Evolutionary conservation across 2,888 invertebrate genomes (phyloP).

Genomic region (Ichneumon xanthorius): DNA sequence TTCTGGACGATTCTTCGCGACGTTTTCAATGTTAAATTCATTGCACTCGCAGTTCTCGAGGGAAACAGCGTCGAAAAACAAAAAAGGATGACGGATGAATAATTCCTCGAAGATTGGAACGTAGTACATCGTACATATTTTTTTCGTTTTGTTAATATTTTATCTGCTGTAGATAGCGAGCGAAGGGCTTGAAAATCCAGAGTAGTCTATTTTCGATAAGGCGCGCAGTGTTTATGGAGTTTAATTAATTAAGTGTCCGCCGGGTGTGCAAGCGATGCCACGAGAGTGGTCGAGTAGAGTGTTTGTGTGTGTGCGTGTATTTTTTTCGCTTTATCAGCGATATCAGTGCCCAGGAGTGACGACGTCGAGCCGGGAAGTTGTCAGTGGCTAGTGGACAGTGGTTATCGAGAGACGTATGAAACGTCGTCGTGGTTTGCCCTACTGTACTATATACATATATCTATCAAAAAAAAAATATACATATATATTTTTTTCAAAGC

Average conservation of each 20-base stretch:
- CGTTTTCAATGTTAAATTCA: background rate
- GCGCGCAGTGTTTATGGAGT: conserved; percentile 54
- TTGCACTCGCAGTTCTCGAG: background rate
- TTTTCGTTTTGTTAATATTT: conserved; percentile 15
- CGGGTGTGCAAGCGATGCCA: conserved; percentile 23
- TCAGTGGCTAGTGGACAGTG: conserved; percentile 60
- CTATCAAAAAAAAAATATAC: background rate
- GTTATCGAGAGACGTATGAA: conserved; percentile 49
- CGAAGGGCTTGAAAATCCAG: conserved; percentile 31
- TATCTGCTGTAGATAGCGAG: conserved; percentile 39
- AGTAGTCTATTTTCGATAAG: conserved; percentile 50
- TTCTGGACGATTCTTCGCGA: background rate
- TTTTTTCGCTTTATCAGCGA: conserved; percentile 72
- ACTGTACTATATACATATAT: background rate
- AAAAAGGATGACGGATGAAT: background rate
- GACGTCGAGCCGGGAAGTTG: conserved; percentile 64
- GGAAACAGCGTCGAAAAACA: background rate
- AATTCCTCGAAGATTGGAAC: conserved; percentile 19
- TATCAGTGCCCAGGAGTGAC: conserved; percentile 71
- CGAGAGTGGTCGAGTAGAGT: conserved; percentile 39
- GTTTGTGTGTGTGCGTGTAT: conserved; percentile 6
- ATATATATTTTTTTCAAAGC: background rate
- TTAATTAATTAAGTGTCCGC: conserved; percentile 62
- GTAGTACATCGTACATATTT: background rate
- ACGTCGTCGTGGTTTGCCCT: conserved; percentile 1